Evolutionary conservation across 2,888 invertebrate species (phyloP).

Genomic region (Dione juno): DNA sequence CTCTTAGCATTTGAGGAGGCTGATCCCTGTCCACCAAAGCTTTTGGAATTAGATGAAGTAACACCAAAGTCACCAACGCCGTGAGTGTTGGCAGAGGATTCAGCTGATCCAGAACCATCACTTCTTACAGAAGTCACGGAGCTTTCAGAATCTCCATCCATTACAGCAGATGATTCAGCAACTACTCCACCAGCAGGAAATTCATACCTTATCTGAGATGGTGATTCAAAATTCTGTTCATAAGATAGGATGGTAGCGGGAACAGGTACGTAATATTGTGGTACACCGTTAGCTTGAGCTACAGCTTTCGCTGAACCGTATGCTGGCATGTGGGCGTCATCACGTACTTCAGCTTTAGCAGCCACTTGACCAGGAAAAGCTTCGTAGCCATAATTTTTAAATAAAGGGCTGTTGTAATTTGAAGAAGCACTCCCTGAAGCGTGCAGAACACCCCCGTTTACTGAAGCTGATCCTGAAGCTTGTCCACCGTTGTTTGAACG

Average conservation of each 20-base stretch:
- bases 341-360: conserved; percentile 59
- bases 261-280: conserved; percentile 63
- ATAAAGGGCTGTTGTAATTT: conserved; percentile 42
- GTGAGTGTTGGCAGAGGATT: conserved; percentile 64
- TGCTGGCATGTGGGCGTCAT: conserved; percentile 49
- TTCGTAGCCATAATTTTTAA: conserved; percentile 55
- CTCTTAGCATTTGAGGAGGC: conserved; percentile 66
- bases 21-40: conserved; percentile 57
- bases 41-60: conserved; percentile 65
- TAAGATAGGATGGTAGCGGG: conserved; percentile 69
- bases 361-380: conserved; percentile 59
- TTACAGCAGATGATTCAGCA: conserved; percentile 63
- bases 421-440: conserved; percentile 58
- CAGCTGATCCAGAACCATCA: conserved; percentile 60
- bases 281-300: conserved; percentile 52
- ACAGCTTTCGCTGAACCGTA: conserved; percentile 52
- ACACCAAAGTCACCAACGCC: conserved; percentile 56
- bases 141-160: conserved; percentile 59
- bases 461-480: conserved; percentile 62
- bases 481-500: conserved; percentile 58
- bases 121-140: conserved; percentile 59
- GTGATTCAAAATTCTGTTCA: conserved; percentile 65
- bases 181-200: conserved; percentile 47
- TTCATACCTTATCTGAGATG: conserved; percentile 54
- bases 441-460: conserved; percentile 55